These are phyloP conservation scores for Atlantisia rogersi DNA, from an alignment of 2,113 vertebrate genomes.

Conservation along the genomic window DNA sequence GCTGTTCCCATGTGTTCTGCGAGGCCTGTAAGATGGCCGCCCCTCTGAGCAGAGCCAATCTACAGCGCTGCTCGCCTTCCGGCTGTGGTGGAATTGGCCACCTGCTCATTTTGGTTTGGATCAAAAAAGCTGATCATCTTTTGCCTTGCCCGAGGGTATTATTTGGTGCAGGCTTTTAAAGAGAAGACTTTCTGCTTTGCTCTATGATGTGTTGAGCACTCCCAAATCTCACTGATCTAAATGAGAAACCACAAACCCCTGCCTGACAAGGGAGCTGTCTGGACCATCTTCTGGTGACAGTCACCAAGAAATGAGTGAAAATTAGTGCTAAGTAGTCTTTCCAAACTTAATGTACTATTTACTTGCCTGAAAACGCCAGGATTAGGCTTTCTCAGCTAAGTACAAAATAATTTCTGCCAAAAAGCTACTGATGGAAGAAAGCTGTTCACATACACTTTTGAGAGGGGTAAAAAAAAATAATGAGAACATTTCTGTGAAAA, in stretches of 20 bases:
- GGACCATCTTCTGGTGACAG: neutral
- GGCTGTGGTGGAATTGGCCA: fast-evolving
- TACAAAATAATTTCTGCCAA: neutral
- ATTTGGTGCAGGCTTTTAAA: neutral
- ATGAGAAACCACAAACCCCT: neutral
- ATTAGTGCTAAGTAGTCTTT: neutral
- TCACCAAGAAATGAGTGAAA: neutral
- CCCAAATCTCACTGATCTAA: neutral
- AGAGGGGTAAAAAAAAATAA: neutral
- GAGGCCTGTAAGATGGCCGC: neutral
- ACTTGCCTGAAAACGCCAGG: neutral
- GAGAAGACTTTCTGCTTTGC: neutral
- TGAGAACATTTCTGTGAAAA: neutral
- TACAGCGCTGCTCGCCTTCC: neutral
- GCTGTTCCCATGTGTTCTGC: neutral
- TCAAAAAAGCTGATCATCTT: neutral
- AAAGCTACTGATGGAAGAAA: neutral
- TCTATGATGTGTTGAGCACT: neutral
- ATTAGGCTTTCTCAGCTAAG: neutral
- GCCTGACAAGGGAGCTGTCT: fast-evolving
- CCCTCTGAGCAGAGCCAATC: neutral
- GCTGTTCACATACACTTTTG: neutral
- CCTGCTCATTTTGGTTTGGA: neutral
- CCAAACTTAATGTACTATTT: neutral
- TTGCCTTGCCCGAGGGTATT: neutral